Percentiles rank a stretch among this genome's conserved stretches.
phyloP scores from a whole-genome alignment of 2,113 vertebrate genomes.

The Uria lomvia region DNA sequence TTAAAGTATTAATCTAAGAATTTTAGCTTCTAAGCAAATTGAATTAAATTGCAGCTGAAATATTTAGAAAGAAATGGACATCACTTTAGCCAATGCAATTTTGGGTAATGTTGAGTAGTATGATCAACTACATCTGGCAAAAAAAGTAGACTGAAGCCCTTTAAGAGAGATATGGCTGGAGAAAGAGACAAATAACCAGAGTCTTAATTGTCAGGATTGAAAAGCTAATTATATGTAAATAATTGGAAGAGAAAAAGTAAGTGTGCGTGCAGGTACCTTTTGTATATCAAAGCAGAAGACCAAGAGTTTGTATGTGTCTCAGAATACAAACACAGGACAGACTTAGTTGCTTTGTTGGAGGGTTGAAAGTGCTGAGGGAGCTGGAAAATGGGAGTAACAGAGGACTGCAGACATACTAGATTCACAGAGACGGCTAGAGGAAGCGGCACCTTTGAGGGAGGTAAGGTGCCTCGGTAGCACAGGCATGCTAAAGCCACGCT shows the following conservation, averaged over 20 bases:
- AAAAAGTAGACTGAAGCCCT: neutral
- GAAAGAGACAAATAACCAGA: neutral
- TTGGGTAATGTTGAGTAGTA: neutral
- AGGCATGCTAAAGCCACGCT: neutral
- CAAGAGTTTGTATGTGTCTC: neutral
- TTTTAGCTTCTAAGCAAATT: neutral
- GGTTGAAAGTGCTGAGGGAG: neutral
- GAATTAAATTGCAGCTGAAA: neutral
- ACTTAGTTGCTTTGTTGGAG: neutral
- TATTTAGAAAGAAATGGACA: neutral
- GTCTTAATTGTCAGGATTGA: neutral
- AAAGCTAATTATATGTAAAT: neutral
- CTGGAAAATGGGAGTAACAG: neutral
- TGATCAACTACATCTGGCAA: neutral
- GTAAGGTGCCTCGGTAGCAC: neutral
- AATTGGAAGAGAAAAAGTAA: neutral
- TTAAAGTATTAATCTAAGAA: neutral
- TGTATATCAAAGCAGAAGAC: neutral
- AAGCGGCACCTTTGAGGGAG: neutral
- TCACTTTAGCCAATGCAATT: neutral
- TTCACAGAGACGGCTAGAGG: no score
- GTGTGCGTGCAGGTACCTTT: neutral
- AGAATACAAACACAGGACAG: neutral
- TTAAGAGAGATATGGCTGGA: neutral
- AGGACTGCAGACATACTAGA: neutral